Evolutionary conservation across 2,797 vertebrate species (phyloP), one percentile per base, ranked within the genome.

Genomic region (Chrysolophus pictus): DNA sequence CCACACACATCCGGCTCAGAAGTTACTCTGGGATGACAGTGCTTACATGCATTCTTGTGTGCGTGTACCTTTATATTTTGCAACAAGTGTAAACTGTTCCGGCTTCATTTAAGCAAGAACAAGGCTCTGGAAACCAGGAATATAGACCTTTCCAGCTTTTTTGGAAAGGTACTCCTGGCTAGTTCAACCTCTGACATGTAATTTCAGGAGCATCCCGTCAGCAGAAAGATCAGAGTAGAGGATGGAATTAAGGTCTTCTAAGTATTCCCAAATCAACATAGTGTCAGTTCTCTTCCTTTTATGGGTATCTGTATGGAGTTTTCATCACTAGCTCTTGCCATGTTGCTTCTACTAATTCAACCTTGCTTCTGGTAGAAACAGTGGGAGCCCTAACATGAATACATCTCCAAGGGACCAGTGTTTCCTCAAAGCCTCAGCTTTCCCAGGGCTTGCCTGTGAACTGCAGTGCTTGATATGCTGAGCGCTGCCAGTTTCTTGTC

Each of bases 71-170:
- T 72, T 29, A 2, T 7, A 11, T 49, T 76, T 31, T 78, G 56
- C 29, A 55, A 15, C 33, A 46, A 55, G 33, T 42, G 22, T 69
- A 31, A 90, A 55, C 63, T 59, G 16, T 64, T 87, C 71, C 53
- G 70, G 60, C 28, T 53, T 67, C 59, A 35, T 15, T 76, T 67
- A 82, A 89, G 90, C 67, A 76, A 59, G 77, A 84, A 3, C 2
- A 7, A 8, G 28, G 28, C 35, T 64, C 63, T 73, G 37, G 41
- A 31, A 80, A 18, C 49, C 41, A 39, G 44, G 55, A 65, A 58
- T 62, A 77, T 13, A 72, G 62, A 89, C 41, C 58, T 89, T 77
- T 76, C 62, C 75, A 92, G 62, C 51, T 89, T 70, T 46, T 89
- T 62, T 28, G n/a, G 46, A 75, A 62, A 75, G 70, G 37, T 69